Evolutionary conservation across 2,888 invertebrate species (phyloP), one percentile per base, ranked within the genome.

Genomic region (Anoncus sp.): DNA sequence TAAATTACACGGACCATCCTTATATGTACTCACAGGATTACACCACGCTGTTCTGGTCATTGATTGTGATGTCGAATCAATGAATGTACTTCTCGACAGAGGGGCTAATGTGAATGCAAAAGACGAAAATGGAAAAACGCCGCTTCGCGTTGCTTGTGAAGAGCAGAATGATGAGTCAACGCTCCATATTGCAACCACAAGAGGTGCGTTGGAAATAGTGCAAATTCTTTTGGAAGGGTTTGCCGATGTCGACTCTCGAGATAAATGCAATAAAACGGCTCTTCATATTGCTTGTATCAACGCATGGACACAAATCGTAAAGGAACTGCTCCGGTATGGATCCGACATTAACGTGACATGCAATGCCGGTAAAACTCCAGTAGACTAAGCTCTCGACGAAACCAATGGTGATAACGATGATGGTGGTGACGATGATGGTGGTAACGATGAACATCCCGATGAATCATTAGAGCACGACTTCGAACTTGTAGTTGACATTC

Each of bases 51-150:
- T n/a, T n/a, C n/a, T n/a, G n/a, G n/a, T n/a, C n/a, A n/a, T n/a
- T n/a, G n/a, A n/a, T n/a, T n/a, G n/a, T n/a, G n/a, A n/a, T n/a
- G n/a, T n/a, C n/a, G n/a, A n/a, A n/a, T n/a, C n/a, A n/a, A n/a
- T n/a, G n/a, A 31, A 43, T 7, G 31, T 72, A 27, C 73, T 73
- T 20, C 24, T 73, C 12, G 35, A 57, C 9, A 14, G 6, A 20
- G 73, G 65, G 7, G 57, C 65, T 2, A 40, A 71, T 6, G 27
- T 71, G 2, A 60, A 71, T 31, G 31, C 51, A 1, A 31, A 35
- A 3, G 10, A 38, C 2, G 10, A 9, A 12, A 4, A 10, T 38
- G 38, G 38, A 38, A 38, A 18, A 22, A 63, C 53, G 4, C 20
- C 63, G 1, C 62, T 72, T 16, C 62, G 53, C 22, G 14, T 18